Conservation (phyloP, 2,113 vertebrate species). For the Nannobrachium achirus region DNA sequence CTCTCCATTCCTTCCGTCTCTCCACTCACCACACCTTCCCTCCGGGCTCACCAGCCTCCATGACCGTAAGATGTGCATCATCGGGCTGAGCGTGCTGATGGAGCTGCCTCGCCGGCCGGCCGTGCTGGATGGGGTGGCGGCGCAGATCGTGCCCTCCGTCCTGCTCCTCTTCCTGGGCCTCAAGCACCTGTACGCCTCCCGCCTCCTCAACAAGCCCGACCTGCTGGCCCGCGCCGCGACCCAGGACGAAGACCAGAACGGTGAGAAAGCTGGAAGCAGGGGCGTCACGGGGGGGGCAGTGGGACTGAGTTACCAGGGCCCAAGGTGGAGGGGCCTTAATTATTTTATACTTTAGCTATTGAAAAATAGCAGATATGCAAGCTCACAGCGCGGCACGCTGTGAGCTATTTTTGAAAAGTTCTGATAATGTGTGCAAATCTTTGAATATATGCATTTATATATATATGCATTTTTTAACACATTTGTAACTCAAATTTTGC, state of each 20-base stretch:
- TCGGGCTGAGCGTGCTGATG: conserved; percentile 93
- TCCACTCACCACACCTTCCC: no score
- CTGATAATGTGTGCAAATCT: no score
- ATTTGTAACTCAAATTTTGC: no score
- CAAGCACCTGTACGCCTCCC: conserved; percentile 90
- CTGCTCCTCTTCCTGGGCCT: conserved; percentile 95
- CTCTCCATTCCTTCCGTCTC: neutral
- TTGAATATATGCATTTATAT: no score
- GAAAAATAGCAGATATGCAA: no score
- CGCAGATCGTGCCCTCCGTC: conserved; percentile 92
- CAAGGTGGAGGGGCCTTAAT: neutral
- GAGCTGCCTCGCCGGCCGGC: conserved; percentile 89
- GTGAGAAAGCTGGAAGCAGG: conserved; percentile 70
- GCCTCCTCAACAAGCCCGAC: conserved; percentile 84
- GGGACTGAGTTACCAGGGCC: no score
- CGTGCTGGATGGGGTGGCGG: conserved; percentile 85
- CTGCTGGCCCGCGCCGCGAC: conserved; percentile 76
- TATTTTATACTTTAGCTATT: neutral
- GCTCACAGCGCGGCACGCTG: no score
- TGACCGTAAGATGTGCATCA: conserved; percentile 97
- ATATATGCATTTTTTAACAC: no score
- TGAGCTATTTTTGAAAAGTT: no score
- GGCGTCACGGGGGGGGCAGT: neutral
- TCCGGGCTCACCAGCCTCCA: conserved; percentile 83
- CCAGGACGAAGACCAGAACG: conserved; percentile 88